Evolutionary conservation across 2,113 vertebrate genomes (phyloP).

Genomic region (Leucopternis melanops): DNA sequence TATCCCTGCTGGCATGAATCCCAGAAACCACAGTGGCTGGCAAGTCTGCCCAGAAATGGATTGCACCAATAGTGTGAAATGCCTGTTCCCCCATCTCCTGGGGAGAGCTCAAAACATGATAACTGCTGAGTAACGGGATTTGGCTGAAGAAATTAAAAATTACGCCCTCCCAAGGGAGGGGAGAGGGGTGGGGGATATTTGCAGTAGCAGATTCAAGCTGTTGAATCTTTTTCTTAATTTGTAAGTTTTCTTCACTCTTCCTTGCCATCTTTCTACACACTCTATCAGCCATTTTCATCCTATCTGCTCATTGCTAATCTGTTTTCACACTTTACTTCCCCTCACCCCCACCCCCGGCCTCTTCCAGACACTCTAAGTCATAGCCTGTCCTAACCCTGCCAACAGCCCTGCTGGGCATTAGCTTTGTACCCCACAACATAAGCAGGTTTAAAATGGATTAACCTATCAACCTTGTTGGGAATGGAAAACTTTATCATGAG

Average conservation of each 20-base stretch:
- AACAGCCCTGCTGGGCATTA: neutral
- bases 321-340: neutral
- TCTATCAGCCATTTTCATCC: neutral
- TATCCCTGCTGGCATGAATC: conserved; percentile 30
- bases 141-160: conserved; percentile 18
- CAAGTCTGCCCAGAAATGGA: conserved; percentile 37
- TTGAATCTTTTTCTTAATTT: neutral
- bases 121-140: conserved; percentile 56
- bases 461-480: neutral
- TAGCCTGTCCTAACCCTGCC: neutral
- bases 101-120: conserved; percentile 17
- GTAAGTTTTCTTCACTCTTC: neutral
- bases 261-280: neutral
- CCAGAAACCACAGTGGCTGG: conserved; percentile 45
- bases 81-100: conserved; percentile 6
- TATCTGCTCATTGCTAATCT: neutral
- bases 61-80: conserved; percentile 29
- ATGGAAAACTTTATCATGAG: neutral
- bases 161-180: neutral
- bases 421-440: neutral
- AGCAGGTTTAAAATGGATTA: neutral
- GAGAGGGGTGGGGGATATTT: neutral
- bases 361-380: neutral
- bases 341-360: neutral
- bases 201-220: neutral